phyloP scores from a whole-genome alignment of 2,888 invertebrate species.

The Chrysolina oricalcia region DNA sequence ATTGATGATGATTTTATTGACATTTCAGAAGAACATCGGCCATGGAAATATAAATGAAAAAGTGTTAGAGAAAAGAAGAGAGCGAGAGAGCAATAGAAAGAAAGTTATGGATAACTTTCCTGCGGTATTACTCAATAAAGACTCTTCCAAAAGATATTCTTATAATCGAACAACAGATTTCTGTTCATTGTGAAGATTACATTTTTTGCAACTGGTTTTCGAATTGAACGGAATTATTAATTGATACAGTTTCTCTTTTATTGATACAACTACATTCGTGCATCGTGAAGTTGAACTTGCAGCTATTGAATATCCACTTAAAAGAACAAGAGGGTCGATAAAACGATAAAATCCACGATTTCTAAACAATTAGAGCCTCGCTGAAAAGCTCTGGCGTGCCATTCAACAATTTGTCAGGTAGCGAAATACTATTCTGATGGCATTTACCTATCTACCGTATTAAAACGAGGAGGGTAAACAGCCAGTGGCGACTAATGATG shows the following conservation, averaged over 20 bases:
- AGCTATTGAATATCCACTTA: background rate
- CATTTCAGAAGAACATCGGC: too few relatives aligned
- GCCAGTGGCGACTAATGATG: constrained; percentile 63
- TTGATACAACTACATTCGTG: background rate
- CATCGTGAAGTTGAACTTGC: constrained; percentile 4
- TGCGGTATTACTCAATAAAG: too few relatives aligned
- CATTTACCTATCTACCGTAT: constrained; percentile 54
- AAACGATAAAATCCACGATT: constrained; percentile 57
- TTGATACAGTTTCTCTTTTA: background rate
- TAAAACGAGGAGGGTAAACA: constrained; percentile 46
- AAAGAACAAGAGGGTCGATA: constrained; percentile 21
- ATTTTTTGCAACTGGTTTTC: background rate
- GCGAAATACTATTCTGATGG: constrained; percentile 49
- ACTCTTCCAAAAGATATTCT: too few relatives aligned
- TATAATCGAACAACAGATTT: too few relatives aligned
- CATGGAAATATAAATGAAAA: too few relatives aligned
- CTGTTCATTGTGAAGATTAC: too few relatives aligned
- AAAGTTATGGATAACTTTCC: too few relatives aligned
- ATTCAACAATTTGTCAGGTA: constrained; percentile 56
- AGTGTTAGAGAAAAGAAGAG: too few relatives aligned
- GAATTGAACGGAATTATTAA: background rate
- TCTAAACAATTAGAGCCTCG: constrained; percentile 58
- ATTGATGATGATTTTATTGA: too few relatives aligned
- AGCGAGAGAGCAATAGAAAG: too few relatives aligned
- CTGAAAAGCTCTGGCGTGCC: constrained; percentile 56